Base-by-base conservation (phyloP, 2,113 vertebrate genomes). In the Nerophis ophidion region DNA sequence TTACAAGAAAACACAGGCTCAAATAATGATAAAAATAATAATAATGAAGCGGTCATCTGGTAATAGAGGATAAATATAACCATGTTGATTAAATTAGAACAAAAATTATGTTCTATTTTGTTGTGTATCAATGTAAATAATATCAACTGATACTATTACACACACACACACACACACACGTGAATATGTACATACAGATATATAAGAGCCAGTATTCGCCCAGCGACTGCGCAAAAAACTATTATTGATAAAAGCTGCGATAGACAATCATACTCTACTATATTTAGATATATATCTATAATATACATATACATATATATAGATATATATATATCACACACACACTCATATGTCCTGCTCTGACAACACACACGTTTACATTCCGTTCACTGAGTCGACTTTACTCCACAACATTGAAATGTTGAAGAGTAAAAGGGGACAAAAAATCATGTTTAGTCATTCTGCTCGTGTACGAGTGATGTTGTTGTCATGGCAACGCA, bases 161-260 rank as follows among this genome's bases (percentile, higher is more conserved):
- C 68, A 48, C n/a, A n/a, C n/a, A 44, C 68, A 49, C 68, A 48
- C 60, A 26, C 57, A 14, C 53, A 62, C 53, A 26, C 59, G 60
- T 13, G 38, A 49, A 42, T 68, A 74, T 74, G 40, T 74, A 78
- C 81, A 70, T 79, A 71, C 66, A 63, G 57, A 80, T 62, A 64
- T 55, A 55, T 17, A 56, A 19, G 35, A 34, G 54, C 56, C 54
- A 72, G 57, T 64, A 74, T n/a, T 86, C 86, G 86, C 84, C 76
- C 86, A 85, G 86, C 86, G 82, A 87, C 82, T 68, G 61, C 70
- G 72, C 65, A 60, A 42, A 55, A 11, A 11, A 40, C 38, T 8
- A 49, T 77, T 65, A 68, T 62, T 60, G 36, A 61, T 47, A 63
- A 73, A 70, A 72, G 36, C 63, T 42, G 38, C 38, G n/a, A 40